A percentile compares a stretch with the other conserved stretches of the same genome.
phyloP scores from a whole-genome alignment of 2,888 invertebrate species.

The Caenorhabditis parvicauda region DNA sequence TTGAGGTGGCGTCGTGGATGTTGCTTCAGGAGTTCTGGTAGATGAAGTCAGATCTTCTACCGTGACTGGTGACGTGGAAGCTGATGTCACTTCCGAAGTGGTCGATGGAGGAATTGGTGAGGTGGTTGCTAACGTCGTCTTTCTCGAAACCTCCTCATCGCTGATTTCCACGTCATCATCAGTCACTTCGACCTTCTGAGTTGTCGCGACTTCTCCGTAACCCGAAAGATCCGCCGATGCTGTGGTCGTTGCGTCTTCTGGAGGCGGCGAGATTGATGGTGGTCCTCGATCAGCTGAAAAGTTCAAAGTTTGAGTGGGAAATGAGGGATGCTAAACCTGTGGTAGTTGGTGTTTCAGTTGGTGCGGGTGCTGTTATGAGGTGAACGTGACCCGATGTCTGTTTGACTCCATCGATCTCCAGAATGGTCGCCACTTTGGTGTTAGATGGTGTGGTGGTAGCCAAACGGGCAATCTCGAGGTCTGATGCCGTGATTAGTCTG shows the following conservation, averaged over 20 bases:
- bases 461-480: no score
- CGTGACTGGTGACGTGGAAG: not conserved
- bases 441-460: no score
- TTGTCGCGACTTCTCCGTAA: slow-evolving; percentile 11
- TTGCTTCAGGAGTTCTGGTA: not conserved
- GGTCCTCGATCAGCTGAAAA: slow-evolving; percentile 22
- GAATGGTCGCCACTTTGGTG: no score
- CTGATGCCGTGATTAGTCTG: no score
- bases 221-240: slow-evolving; percentile 2
- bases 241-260: slow-evolving; percentile 1
- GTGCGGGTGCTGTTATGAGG: not conserved
- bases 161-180: no score
- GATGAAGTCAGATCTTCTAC: not conserved
- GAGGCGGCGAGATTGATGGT: slow-evolving; percentile 17
- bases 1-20: not conserved
- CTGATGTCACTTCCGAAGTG: not conserved
- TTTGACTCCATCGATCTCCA: no score
- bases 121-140: slow-evolving; percentile 2
- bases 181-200: slow-evolving; percentile 7
- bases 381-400: no score
- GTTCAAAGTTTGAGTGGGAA: no score
- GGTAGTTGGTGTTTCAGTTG: not conserved
- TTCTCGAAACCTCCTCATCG: no score
- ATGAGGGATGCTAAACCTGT: no score
- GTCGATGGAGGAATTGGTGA: slow-evolving; percentile 11